Percentiles rank a stretch among this genome's conserved stretches.
phyloP scores from a whole-genome alignment of 2,113 vertebrate species.

The Patagioenas fasciata region DNA sequence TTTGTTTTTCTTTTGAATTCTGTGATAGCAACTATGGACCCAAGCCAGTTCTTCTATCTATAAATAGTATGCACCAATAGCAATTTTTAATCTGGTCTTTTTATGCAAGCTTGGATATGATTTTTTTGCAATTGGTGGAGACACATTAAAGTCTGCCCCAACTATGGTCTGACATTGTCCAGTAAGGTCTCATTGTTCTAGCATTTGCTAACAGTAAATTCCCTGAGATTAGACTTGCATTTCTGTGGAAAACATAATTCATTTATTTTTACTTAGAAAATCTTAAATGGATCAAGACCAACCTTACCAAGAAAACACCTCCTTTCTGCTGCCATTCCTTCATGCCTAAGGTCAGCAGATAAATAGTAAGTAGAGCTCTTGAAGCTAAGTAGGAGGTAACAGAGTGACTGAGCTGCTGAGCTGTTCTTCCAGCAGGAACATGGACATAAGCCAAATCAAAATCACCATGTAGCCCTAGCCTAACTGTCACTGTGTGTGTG shows the following conservation, averaged over 20 bases:
- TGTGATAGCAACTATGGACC: background rate
- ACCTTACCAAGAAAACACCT: background rate
- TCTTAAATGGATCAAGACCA: background rate
- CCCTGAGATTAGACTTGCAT: background rate
- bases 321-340: background rate
- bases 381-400: background rate
- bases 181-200: background rate
- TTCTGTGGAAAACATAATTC: background rate
- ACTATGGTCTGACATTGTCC: accelerated
- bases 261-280: background rate
- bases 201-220: background rate
- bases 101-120: background rate
- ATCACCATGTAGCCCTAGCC: background rate
- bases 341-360: background rate
- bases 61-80: background rate
- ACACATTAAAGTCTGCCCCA: background rate
- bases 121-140: background rate
- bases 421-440: background rate
- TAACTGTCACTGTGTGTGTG: background rate
- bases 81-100: background rate
- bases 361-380: background rate
- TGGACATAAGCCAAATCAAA: background rate
- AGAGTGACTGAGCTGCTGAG: background rate
- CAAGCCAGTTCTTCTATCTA: background rate
- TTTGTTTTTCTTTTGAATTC: background rate